These are phyloP conservation scores for Nysson spinosus DNA, from an alignment of 2,888 invertebrate genomes.

Conservation along the genomic window DNA sequence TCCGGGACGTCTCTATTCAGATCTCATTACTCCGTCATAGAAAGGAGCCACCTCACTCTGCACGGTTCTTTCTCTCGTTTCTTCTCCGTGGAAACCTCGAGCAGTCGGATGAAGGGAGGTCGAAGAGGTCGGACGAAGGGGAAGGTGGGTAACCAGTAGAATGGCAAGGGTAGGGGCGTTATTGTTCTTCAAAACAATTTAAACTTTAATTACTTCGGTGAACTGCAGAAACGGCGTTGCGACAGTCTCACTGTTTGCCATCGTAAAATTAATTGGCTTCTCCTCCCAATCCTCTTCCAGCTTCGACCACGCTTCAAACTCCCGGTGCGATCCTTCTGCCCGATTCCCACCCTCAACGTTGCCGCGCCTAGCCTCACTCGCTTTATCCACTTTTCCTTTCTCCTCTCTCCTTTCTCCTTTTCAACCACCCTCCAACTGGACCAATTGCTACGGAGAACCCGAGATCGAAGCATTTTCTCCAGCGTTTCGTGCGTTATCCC, in stretches of 20 bases:
- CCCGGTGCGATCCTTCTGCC: constrained; percentile 26
- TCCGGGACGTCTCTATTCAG: constrained; percentile 46
- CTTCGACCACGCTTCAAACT: constrained; percentile 49
- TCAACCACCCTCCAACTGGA: constrained; percentile 39
- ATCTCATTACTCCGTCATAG: constrained; percentile 23
- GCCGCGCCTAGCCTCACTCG: constrained; percentile 10
- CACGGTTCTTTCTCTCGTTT: background rate
- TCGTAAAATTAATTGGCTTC: constrained; percentile 69
- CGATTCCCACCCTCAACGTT: constrained; percentile 22
- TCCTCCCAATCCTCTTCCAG: constrained; percentile 33
- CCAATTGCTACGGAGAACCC: constrained; percentile 55
- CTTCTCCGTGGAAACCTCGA: constrained; percentile 10
- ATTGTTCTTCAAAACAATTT: constrained; percentile 71
- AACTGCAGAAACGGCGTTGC: constrained; percentile 69
- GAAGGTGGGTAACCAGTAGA: constrained; percentile 29
- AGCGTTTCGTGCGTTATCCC: constrained; percentile 59
- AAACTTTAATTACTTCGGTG: constrained; percentile 70
- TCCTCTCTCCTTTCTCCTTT: constrained; percentile 13
- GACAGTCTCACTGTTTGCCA: constrained; percentile 70
- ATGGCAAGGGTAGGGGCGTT: constrained; percentile 44
- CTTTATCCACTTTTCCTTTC: constrained; percentile 41
- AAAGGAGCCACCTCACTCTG: background rate
- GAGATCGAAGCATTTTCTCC: constrained; percentile 58
- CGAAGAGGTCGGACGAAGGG: constrained; percentile 30
- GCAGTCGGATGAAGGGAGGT: constrained; percentile 37